Percentiles rank a stretch among this genome's conserved stretches.
These are phyloP conservation scores for Carterocephalus palaemon DNA, from an alignment of 2,888 invertebrate species.

Conservation along the genomic window DNA sequence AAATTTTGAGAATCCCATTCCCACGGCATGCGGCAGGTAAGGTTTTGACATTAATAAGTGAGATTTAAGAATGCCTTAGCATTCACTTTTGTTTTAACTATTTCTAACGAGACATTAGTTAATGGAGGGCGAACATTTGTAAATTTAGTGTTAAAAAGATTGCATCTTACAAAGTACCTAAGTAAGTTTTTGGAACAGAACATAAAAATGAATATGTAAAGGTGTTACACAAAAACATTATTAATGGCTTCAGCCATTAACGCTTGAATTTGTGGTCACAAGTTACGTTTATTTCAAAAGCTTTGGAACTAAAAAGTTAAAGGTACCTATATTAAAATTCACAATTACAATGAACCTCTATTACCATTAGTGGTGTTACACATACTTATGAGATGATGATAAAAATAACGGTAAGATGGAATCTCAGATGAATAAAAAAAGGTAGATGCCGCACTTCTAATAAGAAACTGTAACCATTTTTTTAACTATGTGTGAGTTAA, in stretches of 20 bases:
- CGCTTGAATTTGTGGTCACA: constrained; percentile 9
- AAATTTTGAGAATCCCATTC: constrained; percentile 24
- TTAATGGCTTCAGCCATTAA: no score
- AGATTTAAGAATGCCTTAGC: background rate
- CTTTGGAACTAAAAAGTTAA: constrained; percentile 5
- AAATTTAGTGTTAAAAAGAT: no score
- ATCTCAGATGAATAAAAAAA: background rate
- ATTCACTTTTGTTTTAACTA: constrained; percentile 1
- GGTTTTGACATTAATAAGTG: constrained; percentile 13
- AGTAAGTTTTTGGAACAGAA: no score
- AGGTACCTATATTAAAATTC: constrained; percentile 4
- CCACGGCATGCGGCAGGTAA: constrained; percentile 19
- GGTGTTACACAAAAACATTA: no score
- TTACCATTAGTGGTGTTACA: constrained; percentile 5
- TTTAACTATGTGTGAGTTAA: no score
- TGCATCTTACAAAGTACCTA: no score
- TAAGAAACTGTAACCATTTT: no score
- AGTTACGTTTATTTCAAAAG: constrained; percentile 14
- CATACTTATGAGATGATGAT: no score
- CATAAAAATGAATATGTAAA: no score
- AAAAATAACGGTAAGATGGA: background rate
- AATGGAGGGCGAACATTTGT: no score
- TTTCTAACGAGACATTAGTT: background rate
- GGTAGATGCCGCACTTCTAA: background rate
- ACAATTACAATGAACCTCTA: constrained; percentile 2